A percentile compares a stretch with the other conserved stretches of the same genome.
Conservation (phyloP, 1,140 invertebrate genomes). For the Branchinecta lynchi region DNA sequence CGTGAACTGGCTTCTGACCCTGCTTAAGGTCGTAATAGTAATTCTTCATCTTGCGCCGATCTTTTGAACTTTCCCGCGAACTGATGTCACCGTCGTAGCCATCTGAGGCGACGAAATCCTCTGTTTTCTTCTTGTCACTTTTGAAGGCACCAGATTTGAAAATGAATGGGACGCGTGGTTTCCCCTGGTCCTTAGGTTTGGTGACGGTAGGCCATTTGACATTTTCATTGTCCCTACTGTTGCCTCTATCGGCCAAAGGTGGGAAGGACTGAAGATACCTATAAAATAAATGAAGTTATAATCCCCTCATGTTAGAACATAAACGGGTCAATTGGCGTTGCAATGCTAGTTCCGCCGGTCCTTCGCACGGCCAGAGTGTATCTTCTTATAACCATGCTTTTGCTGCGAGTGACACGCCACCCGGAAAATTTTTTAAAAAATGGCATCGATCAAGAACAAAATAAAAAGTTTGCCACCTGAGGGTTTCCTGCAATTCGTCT, state of each 20-base stretch:
- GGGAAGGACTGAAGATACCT: not conserved
- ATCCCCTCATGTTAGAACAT: no score
- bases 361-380: no score
- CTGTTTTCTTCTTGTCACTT: not conserved
- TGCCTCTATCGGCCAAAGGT: not conserved
- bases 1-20: not conserved
- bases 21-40: not conserved
- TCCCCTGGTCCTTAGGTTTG: not conserved
- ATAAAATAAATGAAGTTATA: not conserved
- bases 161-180: not conserved
- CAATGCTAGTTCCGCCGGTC: no score
- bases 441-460: no score
- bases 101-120: not conserved
- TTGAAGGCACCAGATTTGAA: not conserved
- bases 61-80: not conserved
- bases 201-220: not conserved
- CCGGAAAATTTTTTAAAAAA: no score
- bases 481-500: no score
- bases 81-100: not conserved
- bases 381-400: no score
- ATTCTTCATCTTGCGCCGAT: not conserved
- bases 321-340: no score
- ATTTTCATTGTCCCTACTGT: not conserved
- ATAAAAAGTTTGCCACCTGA: no score
- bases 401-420: no score